Base-by-base conservation (phyloP, 2,888 invertebrate species). In the Atherix ibis region DNA sequence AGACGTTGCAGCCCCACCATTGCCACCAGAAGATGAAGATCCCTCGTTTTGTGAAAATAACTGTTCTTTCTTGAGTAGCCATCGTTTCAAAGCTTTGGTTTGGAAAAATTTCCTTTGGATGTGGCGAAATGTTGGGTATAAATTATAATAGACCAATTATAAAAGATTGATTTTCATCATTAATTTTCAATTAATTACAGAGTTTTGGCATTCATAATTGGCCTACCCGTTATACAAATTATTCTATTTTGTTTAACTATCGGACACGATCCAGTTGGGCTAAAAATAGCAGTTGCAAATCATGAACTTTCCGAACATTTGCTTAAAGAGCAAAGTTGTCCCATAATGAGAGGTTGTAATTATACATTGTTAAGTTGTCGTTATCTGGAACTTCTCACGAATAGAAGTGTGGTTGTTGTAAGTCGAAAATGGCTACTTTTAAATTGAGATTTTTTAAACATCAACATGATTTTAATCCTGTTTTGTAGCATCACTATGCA, bases 101-200 rank as follows among this genome's bases (percentile, higher is more conserved):
- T 85, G 87, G 82, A 89, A 88, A 57, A 88, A 88, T 54, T 79
- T 83, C 49, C 65, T 85, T 34, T 82, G 84, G 72, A 75, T 88
- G 67, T 75, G 80, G 65, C 70, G 88, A 47, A 88, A 88, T 58
- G 71, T 77, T 41, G 76, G 80, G 82, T 81, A 55, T 64, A 66
- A 14, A 14, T 28, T n/a, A 18, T 19, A 4, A 22, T n/a, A 14
- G 8, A 26, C 13, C 5, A 9, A 28, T 14, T 28, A 14, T 2
- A 28, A 17, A 18, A 5, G 9, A 4, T 8, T 9, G 15, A 17
- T 15, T 27, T 27, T 28, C 15, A 15, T 14, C 12, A 13, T 28
- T 15, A n/a, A n/a, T 14, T 28, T n/a, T n/a, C n/a, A n/a, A n/a
- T n/a, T n/a, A n/a, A 12, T 50, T 55, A 13, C 54, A 82, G 82